A percentile compares a stretch with the other conserved stretches of the same genome.
phyloP scores from a whole-genome alignment of 1,140 invertebrate species.

The Drosophila sp. region DNA sequence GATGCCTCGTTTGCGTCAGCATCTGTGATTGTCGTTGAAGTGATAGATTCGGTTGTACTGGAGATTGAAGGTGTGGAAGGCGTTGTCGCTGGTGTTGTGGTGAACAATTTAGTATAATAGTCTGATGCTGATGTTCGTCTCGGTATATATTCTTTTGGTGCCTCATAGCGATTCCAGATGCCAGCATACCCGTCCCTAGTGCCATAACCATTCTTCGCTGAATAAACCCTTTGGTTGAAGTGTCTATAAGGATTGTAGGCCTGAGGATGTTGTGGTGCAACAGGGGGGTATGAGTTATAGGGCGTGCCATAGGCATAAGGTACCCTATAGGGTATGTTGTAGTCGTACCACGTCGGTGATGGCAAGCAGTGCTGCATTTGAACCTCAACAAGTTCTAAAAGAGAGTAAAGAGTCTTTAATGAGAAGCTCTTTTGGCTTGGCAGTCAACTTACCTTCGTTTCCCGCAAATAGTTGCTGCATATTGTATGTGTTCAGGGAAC shows the following conservation, averaged over 20 bases:
- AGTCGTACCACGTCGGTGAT: conserved; percentile 1
- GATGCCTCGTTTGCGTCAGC: too few species aligned
- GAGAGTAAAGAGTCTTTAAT: not conserved
- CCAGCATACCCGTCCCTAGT: not conserved
- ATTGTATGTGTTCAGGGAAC: conserved; percentile 46
- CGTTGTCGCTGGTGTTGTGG: not conserved
- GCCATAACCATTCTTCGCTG: not conserved
- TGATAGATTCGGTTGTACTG: not conserved
- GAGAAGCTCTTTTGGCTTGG: not conserved
- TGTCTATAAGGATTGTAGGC: conserved; percentile 7
- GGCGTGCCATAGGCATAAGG: not conserved
- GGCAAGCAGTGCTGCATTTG: conserved; percentile 30
- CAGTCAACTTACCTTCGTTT: conserved; percentile 29
- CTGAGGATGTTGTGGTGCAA: not conserved
- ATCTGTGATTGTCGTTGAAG: too few species aligned
- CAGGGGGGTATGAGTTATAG: not conserved
- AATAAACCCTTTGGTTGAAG: not conserved
- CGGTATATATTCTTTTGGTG: not conserved
- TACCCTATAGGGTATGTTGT: conserved; percentile 16
- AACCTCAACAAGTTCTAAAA: conserved; percentile 26
- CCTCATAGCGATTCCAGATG: conserved; percentile 1
- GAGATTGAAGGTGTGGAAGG: not conserved
- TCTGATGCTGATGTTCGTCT: not conserved
- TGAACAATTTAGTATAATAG: not conserved
- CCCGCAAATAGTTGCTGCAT: conserved; percentile 38